Evolutionary conservation across 2,113 vertebrate species (phyloP).

Genomic region (Redunca redunca): DNA sequence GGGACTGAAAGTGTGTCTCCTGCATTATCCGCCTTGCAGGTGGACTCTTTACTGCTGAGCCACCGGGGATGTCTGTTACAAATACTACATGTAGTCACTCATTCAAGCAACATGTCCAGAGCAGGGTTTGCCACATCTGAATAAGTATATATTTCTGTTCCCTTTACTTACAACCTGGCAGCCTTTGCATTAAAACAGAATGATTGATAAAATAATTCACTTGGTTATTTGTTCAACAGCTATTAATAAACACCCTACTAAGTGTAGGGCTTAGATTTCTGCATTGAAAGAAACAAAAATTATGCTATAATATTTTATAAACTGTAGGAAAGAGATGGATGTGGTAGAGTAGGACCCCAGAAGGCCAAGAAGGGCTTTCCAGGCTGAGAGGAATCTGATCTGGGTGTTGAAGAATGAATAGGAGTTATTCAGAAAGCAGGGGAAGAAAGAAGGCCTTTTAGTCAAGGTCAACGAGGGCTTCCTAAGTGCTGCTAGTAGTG

Average conservation of each 20-base stretch:
- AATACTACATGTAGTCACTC: neutral
- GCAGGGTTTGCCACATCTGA: neutral
- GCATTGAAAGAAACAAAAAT: neutral
- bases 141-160: neutral
- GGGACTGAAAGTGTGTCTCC: neutral
- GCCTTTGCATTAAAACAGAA: neutral
- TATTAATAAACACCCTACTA: neutral
- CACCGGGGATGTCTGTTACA: rapidly evolving
- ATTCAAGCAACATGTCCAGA: neutral
- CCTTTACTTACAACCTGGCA: neutral
- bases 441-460: neutral
- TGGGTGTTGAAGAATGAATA: neutral
- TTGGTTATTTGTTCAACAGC: neutral
- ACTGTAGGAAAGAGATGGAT: neutral
- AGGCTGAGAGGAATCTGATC: neutral
- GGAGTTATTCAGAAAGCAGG: neutral
- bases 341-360: neutral
- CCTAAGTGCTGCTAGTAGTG: neutral
- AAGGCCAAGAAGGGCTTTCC: neutral
- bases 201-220: neutral
- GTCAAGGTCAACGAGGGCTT: neutral
- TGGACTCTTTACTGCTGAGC: neutral
- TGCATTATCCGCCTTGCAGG: rapidly evolving
- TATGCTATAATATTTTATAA: neutral
- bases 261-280: neutral